Evolutionary conservation across 1,140 invertebrate species (phyloP).

Genomic region (Drosophila dunni): DNA sequence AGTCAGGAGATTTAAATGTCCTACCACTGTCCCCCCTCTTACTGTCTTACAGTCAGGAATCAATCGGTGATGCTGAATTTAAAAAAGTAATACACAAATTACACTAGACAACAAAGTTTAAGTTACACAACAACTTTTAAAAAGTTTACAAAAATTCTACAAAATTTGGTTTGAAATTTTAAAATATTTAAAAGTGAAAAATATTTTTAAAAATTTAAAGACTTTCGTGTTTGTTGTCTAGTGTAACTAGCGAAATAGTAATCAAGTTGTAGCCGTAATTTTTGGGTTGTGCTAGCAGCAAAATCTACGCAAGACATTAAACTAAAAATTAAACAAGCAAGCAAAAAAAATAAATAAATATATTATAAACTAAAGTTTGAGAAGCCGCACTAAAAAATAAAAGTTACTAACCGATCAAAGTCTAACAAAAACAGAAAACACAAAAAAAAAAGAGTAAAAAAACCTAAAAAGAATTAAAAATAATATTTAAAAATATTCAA

Average conservation of each 20-base stretch:
- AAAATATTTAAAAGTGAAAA: background rate
- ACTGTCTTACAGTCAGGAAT: constrained; percentile 26
- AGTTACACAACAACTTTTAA: background rate
- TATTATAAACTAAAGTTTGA: constrained; percentile 34
- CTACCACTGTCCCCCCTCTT: too few relatives aligned
- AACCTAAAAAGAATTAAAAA: constrained; percentile 28
- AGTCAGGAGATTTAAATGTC: constrained; percentile 22
- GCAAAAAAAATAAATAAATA: constrained; percentile 12
- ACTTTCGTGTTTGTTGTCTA: constrained; percentile 11
- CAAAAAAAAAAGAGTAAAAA: constrained; percentile 33
- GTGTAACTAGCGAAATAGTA: constrained; percentile 48
- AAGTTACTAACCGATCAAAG: constrained; percentile 74
- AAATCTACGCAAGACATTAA: constrained; percentile 73
- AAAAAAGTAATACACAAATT: constrained; percentile 15
- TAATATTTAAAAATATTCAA: constrained; percentile 78
- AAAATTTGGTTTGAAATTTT: background rate
- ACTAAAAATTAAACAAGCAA: constrained; percentile 44
- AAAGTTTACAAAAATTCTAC: background rate
- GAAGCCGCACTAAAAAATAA: constrained; percentile 29
- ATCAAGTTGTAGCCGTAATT: constrained; percentile 62
- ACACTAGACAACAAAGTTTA: constrained; percentile 10
- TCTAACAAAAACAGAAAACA: constrained; percentile 48
- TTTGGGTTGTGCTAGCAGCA: constrained; percentile 69
- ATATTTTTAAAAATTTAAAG: background rate
- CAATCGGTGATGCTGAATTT: constrained; percentile 77